Evolutionary conservation across 2,888 invertebrate genomes (phyloP), one percentile per base, ranked within the genome.

Genomic region (Autographa gamma): DNA sequence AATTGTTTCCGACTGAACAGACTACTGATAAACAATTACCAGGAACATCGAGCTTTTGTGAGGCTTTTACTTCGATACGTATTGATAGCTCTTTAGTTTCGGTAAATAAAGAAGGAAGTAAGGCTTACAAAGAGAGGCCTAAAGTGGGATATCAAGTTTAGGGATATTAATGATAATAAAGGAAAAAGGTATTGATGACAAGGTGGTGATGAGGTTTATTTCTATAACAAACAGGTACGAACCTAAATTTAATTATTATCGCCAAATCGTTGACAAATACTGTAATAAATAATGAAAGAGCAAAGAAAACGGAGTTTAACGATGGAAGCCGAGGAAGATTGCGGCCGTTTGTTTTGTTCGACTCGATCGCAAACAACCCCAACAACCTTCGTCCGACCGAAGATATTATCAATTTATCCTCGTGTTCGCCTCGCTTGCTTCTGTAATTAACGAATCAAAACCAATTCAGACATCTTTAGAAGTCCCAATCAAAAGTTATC

Each of bases 1-100:
- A 89, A 89, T 90, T 85, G 87, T 86, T 89, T 89, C 86, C 86
- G 85, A 80, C 84, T 84, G 82, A 85, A 83, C 81, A 76, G 82
- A 25, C 84, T 75, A 79, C 77, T 82, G 83, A 78, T 83, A 85
- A 82, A 83, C 83, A 83, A 83, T 80, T 77, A 74, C 77, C 80
- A 80, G 73, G 38, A 75, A 73, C 71, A 64, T 74, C 77, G 62
- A 4, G 66, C 66, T 76, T 73, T 59, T 76, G 66, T 71, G 59
- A 31, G 65, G 31, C 63, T n/a, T 19, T 34, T 38, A 48, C 19
- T 34, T 41, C 31, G 18, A 52, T 60, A 61, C 14, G 6, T 73
- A 54, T 34, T 64, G 38, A 71, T 56, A 60, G 6, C 8, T 56
- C 56, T 71, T 77, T 64, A 63, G 38, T 63, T 69, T 48, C 16